Evolutionary conservation across 2,113 vertebrate genomes (phyloP), one percentile per base, ranked within the genome.

Genomic region (Engraulis encrasicolus): DNA sequence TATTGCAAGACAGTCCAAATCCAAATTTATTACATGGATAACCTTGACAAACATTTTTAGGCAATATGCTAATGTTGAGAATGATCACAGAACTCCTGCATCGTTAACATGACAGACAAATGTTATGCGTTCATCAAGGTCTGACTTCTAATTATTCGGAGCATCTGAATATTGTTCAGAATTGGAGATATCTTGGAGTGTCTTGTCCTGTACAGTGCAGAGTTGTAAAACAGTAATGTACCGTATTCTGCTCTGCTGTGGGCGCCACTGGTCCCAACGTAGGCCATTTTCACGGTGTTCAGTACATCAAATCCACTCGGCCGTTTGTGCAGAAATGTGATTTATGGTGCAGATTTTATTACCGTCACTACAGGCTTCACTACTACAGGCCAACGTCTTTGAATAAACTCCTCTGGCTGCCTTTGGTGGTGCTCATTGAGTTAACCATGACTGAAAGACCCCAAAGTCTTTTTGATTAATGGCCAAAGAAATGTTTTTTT

Each of bases 391-490:
- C 23, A 34, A 31, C 34, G 66, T 74, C 17, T 74, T 74, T 74
- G 31, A 74, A 74, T 34, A 34, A 74, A 34, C 66, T 74, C 27
- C 66, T 74, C 66, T 74, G 66, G 31, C 66, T 74, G 66, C 11
- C 31, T 66, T 31, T 66, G n/a, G 58, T 74, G 66, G 27, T 74
- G 14, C 15, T 74, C 66, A 34, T 74, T 34, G 74, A 84, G 81
- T 89, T 83, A 89, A 86, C 86, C 80, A 83, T 89, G 50, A 86
- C 78, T 82, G 83, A 82, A 89, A 85, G 87, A 87, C 66, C 66
- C 31, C 78, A 89, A 89, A 88, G 79, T 79, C 19, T n/a, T 31
- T 74, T 78, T 78, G 84, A 85, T 61, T 82, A 78, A 78, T 81
- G 71, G 82, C 66, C 79, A 87, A 45, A 88, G 82, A 90, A 50